These are phyloP conservation scores for Gonatopus flavifemur DNA, from an alignment of 1,140 invertebrate species.

Conservation along the genomic window DNA sequence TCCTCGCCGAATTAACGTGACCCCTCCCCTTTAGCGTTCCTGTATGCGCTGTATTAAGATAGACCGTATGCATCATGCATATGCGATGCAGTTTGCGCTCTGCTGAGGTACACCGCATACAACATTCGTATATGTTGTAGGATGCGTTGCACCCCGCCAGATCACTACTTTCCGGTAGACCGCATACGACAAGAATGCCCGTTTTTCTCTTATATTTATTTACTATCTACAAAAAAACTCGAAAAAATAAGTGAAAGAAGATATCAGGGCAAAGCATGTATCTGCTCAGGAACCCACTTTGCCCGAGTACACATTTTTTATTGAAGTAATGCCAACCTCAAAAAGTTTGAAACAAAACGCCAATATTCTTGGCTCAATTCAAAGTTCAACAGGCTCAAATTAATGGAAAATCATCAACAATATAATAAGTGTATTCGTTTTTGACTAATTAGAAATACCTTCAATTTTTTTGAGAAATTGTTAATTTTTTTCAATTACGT, in stretches of 20 bases:
- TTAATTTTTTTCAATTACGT: not conserved
- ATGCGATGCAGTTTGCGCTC: too few relatives aligned
- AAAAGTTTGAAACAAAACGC: not conserved
- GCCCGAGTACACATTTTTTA: not conserved
- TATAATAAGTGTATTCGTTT: too few relatives aligned
- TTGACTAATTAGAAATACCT: too few relatives aligned
- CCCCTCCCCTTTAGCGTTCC: too few relatives aligned
- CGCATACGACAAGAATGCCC: conserved; percentile 6
- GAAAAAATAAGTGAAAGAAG: not conserved
- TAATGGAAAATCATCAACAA: not conserved
- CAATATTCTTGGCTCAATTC: not conserved
- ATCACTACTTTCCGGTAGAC: too few relatives aligned
- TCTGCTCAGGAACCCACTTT: not conserved
- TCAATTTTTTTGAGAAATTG: not conserved
- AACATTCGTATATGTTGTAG: too few relatives aligned
- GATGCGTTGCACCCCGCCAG: too few relatives aligned
- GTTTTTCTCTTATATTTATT: conserved; percentile 10
- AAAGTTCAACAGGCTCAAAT: not conserved
- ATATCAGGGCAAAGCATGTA: not conserved
- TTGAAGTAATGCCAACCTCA: not conserved
- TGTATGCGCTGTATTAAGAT: too few relatives aligned
- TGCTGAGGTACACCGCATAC: too few relatives aligned
- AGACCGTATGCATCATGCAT: too few relatives aligned
- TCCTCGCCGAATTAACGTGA: not conserved
- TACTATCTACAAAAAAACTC: not conserved